phyloP scores from a whole-genome alignment of 2,113 vertebrate species.

The Capreolus pygargus region DNA sequence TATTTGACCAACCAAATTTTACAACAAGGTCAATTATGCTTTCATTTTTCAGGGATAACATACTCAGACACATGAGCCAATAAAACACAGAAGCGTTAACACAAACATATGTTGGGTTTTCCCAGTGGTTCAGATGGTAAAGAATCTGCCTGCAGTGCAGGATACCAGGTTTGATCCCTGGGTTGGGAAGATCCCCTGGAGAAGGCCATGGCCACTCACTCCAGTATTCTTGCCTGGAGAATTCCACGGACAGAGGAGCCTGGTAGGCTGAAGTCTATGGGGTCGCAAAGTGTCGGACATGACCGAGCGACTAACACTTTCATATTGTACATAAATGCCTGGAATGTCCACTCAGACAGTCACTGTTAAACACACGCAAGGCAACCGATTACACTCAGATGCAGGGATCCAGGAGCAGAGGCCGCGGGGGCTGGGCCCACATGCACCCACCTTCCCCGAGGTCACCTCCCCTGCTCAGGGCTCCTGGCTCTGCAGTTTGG shows the following conservation, averaged over 20 bases:
- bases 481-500: neutral
- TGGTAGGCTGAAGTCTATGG: neutral
- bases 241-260: neutral
- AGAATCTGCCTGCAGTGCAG: neutral
- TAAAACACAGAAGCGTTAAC: neutral
- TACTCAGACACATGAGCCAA: neutral
- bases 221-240: neutral
- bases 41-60: neutral
- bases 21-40: neutral
- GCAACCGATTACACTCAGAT: too few species aligned
- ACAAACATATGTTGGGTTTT: neutral
- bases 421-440: neutral
- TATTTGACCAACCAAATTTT: neutral
- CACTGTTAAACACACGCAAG: fast-evolving
- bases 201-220: neutral
- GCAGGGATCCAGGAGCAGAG: neutral
- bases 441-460: neutral
- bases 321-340: neutral
- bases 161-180: neutral
- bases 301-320: neutral
- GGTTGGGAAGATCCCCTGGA: neutral
- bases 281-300: neutral
- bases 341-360: neutral
- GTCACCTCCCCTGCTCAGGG: neutral
- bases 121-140: neutral